These are phyloP conservation scores for Porites evermanni DNA, from an alignment of 92 coral and sea anemone genomes.

Conservation along the genomic window DNA sequence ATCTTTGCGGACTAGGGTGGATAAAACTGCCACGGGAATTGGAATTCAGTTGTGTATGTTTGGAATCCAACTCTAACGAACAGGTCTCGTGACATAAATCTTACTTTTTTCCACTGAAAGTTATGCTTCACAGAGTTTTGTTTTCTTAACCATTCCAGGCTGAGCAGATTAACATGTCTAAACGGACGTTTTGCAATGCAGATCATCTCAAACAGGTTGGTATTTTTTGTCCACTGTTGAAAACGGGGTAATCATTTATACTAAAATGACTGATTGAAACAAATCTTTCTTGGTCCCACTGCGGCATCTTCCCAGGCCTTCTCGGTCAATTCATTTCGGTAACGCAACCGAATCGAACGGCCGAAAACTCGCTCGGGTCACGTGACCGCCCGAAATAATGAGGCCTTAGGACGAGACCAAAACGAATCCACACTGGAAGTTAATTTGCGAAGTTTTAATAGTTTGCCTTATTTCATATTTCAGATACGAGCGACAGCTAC, in stretches of 20 bases:
- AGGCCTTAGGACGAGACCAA: no score
- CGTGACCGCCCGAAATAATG: no score
- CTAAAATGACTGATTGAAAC: no score
- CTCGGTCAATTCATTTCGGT: no score
- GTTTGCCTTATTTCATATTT: background rate
- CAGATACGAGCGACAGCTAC: slow-evolving; percentile 92
- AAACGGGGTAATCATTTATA: background rate
- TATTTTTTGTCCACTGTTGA: background rate
- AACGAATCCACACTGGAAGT: no score
- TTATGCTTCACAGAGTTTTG: background rate
- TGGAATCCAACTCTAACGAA: background rate
- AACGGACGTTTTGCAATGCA: slow-evolving; percentile 77
- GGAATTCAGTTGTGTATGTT: no score
- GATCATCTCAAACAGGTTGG: slow-evolving; percentile 95
- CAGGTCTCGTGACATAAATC: background rate
- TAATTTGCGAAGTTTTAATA: background rate
- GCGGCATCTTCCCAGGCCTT: no score
- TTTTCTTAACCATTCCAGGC: slow-evolving; percentile 33
- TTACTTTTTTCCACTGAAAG: no score
- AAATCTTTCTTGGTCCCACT: background rate
- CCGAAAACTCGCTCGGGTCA: no score
- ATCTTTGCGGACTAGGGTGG: no score
- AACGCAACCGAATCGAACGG: no score
- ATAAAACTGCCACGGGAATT: no score
- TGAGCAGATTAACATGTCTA: slow-evolving; percentile 68